Conservation (phyloP, 2,797 vertebrate genomes). For the Enteromius unitaeniatus region DNA sequence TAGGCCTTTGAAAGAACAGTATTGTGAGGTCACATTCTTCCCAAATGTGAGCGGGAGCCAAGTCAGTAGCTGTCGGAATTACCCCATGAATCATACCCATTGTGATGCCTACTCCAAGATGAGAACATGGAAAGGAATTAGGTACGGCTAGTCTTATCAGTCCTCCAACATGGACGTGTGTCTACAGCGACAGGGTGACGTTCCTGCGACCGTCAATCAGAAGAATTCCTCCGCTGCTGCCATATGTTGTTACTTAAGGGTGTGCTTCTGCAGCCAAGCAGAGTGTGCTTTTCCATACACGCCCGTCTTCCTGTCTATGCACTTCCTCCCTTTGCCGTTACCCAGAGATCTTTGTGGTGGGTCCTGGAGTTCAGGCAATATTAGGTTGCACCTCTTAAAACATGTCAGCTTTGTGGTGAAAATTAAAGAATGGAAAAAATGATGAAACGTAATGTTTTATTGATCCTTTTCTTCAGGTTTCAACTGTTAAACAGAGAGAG, state of each 20-base stretch:
- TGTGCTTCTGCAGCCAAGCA: slow-evolving; percentile 77
- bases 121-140: slow-evolving; percentile 90
- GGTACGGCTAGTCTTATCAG: slow-evolving; percentile 85
- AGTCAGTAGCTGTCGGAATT: slow-evolving; percentile 89
- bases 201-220: slow-evolving; percentile 65
- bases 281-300: slow-evolving; percentile 91
- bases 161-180: slow-evolving; percentile 69
- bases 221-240: slow-evolving; percentile 85
- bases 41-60: slow-evolving; percentile 86
- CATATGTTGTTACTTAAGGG: slow-evolving; percentile 87
- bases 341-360: slow-evolving; percentile 89
- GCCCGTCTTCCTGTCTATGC: slow-evolving; percentile 91
- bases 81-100: slow-evolving; percentile 94
- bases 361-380: slow-evolving; percentile 85
- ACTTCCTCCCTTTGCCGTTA: slow-evolving; percentile 91
- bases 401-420: slow-evolving; percentile 83
- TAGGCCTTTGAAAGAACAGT: slow-evolving; percentile 82
- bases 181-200: slow-evolving; percentile 60
- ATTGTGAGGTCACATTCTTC: slow-evolving; percentile 87
- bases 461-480: slow-evolving; percentile 66
- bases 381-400: slow-evolving; percentile 87
- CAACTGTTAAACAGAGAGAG: slow-evolving; percentile 57
- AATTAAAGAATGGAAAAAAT: slow-evolving; percentile 86
- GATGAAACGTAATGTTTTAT: slow-evolving; percentile 79
- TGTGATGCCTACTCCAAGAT: slow-evolving; percentile 87